Percentiles rank a stretch among this genome's conserved stretches.
Conservation (phyloP, 2,113 vertebrate genomes). For the Xyrauchen texanus region DNA sequence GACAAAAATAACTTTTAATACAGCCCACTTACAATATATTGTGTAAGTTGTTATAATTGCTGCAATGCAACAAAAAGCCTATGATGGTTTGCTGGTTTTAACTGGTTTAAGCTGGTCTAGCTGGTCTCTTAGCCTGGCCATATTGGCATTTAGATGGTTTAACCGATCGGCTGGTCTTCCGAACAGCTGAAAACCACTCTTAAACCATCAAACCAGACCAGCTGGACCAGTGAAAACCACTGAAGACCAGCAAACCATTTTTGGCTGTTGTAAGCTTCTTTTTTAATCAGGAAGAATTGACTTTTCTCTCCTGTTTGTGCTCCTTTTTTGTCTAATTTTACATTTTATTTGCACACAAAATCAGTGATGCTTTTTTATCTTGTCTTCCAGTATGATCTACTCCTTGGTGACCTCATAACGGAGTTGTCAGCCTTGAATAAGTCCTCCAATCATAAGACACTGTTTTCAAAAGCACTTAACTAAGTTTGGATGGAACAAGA, state of each 20-base stretch:
- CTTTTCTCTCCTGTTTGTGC: too few species aligned
- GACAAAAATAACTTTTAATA: conserved; percentile 16
- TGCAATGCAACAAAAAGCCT: not conserved
- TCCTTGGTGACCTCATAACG: conserved; percentile 79
- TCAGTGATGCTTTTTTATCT: conserved; percentile 40
- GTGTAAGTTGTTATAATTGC: not conserved
- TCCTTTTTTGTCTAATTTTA: not conserved
- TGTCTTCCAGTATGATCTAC: conserved; percentile 79
- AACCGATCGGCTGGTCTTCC: too few species aligned
- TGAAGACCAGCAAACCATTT: too few species aligned
- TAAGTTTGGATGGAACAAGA: conserved; percentile 30
- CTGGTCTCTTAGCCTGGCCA: too few species aligned
- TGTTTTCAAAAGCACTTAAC: not conserved
- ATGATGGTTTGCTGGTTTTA: too few species aligned
- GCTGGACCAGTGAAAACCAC: too few species aligned
- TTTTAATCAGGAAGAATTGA: too few species aligned
- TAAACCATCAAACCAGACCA: too few species aligned
- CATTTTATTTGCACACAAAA: not conserved
- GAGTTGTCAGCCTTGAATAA: conserved; percentile 51
- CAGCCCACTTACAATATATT: conserved; percentile 10
- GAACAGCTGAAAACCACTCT: too few species aligned
- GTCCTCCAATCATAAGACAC: conserved; percentile 49
- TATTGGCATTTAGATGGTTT: too few species aligned
- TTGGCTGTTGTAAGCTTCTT: too few species aligned
- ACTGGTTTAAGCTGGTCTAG: too few species aligned